A percentile compares a stretch with the other conserved stretches of the same genome.
Evolutionary conservation across 2,113 vertebrate species (phyloP).

Genomic region (Lophotis ruficrista): DNA sequence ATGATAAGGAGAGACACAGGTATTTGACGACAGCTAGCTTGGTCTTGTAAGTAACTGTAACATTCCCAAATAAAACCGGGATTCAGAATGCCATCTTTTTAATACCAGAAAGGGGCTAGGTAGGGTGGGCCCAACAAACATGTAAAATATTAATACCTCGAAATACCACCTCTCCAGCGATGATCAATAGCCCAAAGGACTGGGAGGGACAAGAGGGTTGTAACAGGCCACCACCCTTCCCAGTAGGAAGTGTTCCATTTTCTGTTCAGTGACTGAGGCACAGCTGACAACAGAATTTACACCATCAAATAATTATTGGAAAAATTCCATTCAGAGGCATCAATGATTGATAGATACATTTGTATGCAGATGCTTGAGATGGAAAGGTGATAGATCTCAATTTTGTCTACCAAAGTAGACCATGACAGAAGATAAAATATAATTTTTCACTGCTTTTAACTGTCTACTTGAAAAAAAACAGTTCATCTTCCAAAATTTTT

Average conservation of each 20-base stretch:
- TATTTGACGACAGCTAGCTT: neutral
- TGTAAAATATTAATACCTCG: neutral
- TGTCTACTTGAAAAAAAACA: neutral
- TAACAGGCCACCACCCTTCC: neutral
- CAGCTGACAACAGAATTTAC: neutral
- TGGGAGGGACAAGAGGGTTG: neutral
- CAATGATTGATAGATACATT: neutral
- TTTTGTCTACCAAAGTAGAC: neutral
- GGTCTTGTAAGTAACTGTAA: neutral
- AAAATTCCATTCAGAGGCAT: neutral
- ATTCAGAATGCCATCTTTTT: neutral
- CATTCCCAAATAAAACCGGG: neutral
- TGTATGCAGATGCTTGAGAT: neutral
- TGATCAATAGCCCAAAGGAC: neutral
- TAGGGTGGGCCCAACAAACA: neutral
- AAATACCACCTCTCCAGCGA: neutral
- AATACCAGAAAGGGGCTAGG: neutral
- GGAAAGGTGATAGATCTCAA: neutral
- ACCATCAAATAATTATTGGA: neutral
- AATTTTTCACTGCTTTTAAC: neutral
- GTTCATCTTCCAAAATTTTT: neutral
- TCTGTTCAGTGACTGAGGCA: neutral
- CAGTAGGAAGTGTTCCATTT: neutral
- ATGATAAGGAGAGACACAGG: neutral
- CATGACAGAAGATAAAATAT: neutral